Base-by-base conservation (phyloP, 2,888 invertebrate species). In the Nomada fucata region DNA sequence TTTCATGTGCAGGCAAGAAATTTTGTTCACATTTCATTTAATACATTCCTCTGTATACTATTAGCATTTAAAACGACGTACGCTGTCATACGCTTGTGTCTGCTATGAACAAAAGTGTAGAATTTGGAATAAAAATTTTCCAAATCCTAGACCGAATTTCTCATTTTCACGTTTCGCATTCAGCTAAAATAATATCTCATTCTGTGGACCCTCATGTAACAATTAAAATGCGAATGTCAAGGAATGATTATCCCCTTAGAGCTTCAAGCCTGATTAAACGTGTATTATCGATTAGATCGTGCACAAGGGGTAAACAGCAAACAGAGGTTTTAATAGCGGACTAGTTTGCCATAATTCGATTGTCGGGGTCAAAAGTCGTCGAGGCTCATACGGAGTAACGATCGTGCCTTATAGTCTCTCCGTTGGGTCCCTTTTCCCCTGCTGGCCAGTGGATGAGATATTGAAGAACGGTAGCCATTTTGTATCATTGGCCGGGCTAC, bases 341-440 rank as follows among this genome's bases (percentile, higher is more conserved):
- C 84, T 84, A 79, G 82, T 86, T 89, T 85, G 82, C 79, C 74
- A 67, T 71, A 83, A 79, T 77, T 84, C 84, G 79, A 87, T 83
- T 76, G 79, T 69, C 74, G 20, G 42, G 84, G 74, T 86, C 84
- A 84, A 83, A 76, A 67, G 86, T 88, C 87, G 76, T 77, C 70
- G 73, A 76, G 72, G 61, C 79, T 36, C 71, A 36, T 73, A 73
- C 61, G 63, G 74, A 52, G 84, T 63, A 50, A 36, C 63, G 69
- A 29, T 76, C 73, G 74, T 85, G 72, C 61, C 68, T 81, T 77
- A 63, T 64, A 65, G 5, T 23, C 63, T 55, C n/a, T 52, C 59
- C 65, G 61, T 50, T 15, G 29, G 10, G 29, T 57, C 63, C 71
- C n/a, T 57, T 76, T 20, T 50, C 57, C 64, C 50, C 57, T 53